Conservation (phyloP, 2,797 vertebrate species). For the Alca torda region DNA sequence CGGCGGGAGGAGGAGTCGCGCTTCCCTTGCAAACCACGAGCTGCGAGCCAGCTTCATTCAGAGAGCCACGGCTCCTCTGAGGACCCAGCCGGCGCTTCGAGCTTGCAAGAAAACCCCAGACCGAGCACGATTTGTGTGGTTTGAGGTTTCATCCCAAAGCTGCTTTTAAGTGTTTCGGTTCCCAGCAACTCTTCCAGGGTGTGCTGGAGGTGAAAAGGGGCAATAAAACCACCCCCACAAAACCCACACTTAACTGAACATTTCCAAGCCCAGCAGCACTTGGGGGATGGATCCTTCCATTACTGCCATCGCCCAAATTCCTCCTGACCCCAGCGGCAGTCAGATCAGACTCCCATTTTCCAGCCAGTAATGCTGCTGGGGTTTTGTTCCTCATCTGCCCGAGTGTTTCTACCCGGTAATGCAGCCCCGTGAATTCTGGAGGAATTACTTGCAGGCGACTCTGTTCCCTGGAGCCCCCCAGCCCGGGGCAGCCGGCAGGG, state of each 20-base stretch:
- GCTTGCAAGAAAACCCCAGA: slow-evolving; percentile 47
- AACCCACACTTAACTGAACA: slow-evolving; percentile 49
- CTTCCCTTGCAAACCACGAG: neutral
- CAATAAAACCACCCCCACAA: slow-evolving; percentile 57
- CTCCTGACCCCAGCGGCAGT: neutral
- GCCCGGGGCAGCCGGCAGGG: neutral
- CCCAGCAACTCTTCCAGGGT: slow-evolving; percentile 46
- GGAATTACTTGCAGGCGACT: neutral
- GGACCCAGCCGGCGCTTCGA: neutral
- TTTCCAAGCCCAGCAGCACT: slow-evolving; percentile 39
- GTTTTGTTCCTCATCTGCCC: neutral
- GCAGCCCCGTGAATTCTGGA: neutral
- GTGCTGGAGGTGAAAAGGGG: slow-evolving; percentile 41
- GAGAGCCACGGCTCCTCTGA: slow-evolving; percentile 15
- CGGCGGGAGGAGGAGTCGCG: neutral
- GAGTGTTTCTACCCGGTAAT: neutral
- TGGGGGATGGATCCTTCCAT: neutral
- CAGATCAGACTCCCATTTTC: neutral
- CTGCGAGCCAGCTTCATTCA: neutral
- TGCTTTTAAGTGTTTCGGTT: slow-evolving; percentile 41
- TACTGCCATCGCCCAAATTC: neutral
- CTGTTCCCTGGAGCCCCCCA: neutral
- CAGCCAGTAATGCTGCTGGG: fast-evolving
- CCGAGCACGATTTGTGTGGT: slow-evolving; percentile 33
- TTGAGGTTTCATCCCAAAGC: slow-evolving; percentile 56